Percentiles rank a stretch among this genome's conserved stretches.
phyloP scores from a whole-genome alignment of 2,113 vertebrate genomes.

The Erythrocercus mccallii region DNA sequence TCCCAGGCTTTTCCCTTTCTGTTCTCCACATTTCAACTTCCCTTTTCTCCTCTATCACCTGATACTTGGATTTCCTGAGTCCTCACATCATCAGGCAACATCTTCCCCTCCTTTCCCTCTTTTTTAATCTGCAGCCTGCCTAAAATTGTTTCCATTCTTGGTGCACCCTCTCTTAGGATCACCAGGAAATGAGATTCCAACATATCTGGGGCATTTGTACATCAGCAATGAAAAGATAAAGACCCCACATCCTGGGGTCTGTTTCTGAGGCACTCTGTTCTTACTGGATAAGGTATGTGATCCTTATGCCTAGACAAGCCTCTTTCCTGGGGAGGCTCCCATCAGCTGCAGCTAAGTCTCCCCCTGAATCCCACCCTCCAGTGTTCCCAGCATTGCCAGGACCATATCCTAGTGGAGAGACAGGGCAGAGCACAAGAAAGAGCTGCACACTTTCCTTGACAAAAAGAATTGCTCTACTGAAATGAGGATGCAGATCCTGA shows the following conservation, averaged over 20 bases:
- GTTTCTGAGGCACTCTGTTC: not conserved
- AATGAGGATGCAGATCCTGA: not conserved
- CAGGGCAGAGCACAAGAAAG: not conserved
- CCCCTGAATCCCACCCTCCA: not conserved
- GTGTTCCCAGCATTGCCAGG: not conserved
- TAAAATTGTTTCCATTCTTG: not conserved
- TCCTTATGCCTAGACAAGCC: not conserved
- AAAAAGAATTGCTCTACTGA: not conserved
- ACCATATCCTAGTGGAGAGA: fast-evolving
- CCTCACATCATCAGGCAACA: not conserved
- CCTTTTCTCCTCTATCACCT: not conserved
- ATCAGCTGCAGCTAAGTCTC: not conserved
- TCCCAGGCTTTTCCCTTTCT: not conserved
- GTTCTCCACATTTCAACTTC: not conserved
- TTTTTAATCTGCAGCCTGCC: not conserved
- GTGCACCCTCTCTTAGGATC: not conserved
- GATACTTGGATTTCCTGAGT: not conserved
- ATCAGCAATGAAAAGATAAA: not conserved
- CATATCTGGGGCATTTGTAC: not conserved
- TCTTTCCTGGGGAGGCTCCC: not conserved
- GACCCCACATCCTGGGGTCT: not conserved
- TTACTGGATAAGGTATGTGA: not conserved
- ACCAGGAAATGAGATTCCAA: not conserved
- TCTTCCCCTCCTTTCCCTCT: not conserved
- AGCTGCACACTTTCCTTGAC: not conserved